Base-by-base conservation (phyloP, 1,140 invertebrate species). In the Drosophila eugracilis region DNA sequence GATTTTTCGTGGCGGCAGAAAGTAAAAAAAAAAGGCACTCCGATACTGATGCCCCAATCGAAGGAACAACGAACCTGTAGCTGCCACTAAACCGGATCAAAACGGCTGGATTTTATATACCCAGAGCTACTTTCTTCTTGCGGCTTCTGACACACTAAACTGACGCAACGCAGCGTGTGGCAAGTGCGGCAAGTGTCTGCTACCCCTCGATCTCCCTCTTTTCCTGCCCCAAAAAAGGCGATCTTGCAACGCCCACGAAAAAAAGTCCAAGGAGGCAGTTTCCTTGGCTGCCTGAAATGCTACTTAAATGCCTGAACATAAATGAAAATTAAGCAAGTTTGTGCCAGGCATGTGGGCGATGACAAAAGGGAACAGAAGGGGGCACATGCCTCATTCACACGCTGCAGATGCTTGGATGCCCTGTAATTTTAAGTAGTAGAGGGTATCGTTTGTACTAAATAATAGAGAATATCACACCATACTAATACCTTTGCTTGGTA, bases 121-220 rank as follows among this genome's bases (percentile, higher is more conserved):
- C 32, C 59, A 47, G 54, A 21, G 73, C 83, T 88, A 86, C 83
- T 86, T 86, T 86, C 83, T 86, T 88, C 83, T 86, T 74, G 67
- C 44, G 57, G 58, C 83, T 88, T 89, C 78, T 86, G 83, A 86
- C 83, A 86, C 75, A 86, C 83, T 86, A 88, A 86, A 86, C 83
- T 86, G 83, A 86, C 83, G 83, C 83, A 86, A 86, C 78, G 77
- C 39, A 71, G 39, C 69, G 67, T 74, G 70, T 74, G 70, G 70
- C 70, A 73, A 73, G 70, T 88, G 83, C 80, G 75, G 75, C 79
- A 84, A 85, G 80, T 85, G 72, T 72, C 53, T 39, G 44, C 19
- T 1, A 3, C 3, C 19, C n/a, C n/a, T 26, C 22, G 4, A 14
- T 28, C 22, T 19, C 28, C 28, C 26, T 7, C 26, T 26, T 3